Percentiles rank a stretch among this genome's conserved stretches.
These are phyloP conservation scores for Furcifer pardalis DNA, from an alignment of 2,797 vertebrate species.

Conservation along the genomic window DNA sequence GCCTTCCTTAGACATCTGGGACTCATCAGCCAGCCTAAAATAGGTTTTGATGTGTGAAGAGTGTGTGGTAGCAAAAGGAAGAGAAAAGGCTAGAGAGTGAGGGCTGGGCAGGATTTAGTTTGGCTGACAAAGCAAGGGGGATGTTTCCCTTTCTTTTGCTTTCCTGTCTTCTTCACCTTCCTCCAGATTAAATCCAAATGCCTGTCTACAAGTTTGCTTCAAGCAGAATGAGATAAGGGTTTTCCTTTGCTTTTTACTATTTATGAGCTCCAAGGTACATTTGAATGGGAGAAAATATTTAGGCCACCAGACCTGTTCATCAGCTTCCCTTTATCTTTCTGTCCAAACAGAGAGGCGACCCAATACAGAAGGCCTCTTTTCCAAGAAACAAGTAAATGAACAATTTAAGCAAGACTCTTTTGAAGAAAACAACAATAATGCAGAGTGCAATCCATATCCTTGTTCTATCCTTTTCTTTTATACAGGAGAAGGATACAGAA, in stretches of 20 bases:
- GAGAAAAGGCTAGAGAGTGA: slow-evolving; percentile 48
- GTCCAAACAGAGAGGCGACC: not conserved
- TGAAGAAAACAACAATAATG: not conserved
- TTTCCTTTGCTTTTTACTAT: not conserved
- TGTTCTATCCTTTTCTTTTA: not conserved
- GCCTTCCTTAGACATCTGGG: slow-evolving; percentile 71
- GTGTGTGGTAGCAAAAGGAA: slow-evolving; percentile 17
- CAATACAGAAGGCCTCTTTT: not conserved
- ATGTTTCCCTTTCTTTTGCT: not conserved
- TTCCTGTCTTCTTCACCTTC: not conserved
- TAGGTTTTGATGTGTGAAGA: slow-evolving; percentile 71
- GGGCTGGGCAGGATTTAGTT: slow-evolving; percentile 37
- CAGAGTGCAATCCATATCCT: not conserved
- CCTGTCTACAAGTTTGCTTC: not conserved
- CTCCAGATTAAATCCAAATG: slow-evolving; percentile 19
- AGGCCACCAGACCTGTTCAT: not conserved
- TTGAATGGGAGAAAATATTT: not conserved
- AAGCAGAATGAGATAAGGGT: not conserved
- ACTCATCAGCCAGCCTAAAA: slow-evolving; percentile 72
- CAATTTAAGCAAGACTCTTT: not conserved
- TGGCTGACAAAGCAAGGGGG: not conserved
- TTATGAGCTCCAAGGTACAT: not conserved
- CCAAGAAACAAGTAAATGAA: not conserved
- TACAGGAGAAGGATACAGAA: not conserved
- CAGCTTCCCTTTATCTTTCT: not conserved